These are phyloP conservation scores for Etheostoma perlongum DNA, from an alignment of 2,797 vertebrate genomes.

Conservation along the genomic window DNA sequence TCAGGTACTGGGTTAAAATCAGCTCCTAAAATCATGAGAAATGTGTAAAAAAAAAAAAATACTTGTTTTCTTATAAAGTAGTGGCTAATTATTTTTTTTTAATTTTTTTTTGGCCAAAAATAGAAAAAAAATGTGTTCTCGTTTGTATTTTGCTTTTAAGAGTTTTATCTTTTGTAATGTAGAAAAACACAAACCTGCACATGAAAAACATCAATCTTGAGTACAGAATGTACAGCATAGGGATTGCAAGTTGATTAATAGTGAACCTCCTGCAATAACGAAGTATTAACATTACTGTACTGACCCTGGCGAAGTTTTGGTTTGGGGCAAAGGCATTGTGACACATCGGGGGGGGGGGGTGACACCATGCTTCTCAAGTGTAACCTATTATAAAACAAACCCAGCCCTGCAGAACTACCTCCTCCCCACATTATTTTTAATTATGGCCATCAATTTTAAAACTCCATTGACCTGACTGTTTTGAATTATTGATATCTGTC, in stretches of 20 bases:
- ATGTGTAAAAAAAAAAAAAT: background rate
- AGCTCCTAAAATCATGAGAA: background rate
- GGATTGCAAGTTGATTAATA: conserved; percentile 17
- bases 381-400: conserved; percentile 73
- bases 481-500: conserved; percentile 81
- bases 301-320: conserved; percentile 51
- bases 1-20: background rate
- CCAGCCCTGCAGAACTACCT: conserved; percentile 44
- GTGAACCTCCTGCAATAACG: conserved; percentile 10
- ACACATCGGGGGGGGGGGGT: conserved; percentile 39
- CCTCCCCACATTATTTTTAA: conserved; percentile 68
- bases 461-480: conserved; percentile 64
- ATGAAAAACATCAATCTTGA: background rate
- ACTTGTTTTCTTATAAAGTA: background rate
- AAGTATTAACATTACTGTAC: conserved; percentile 24
- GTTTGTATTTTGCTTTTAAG: background rate
- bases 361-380: conserved; percentile 47
- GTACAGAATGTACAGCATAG: background rate
- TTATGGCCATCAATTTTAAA: conserved; percentile 76
- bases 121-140: background rate
- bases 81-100: background rate
- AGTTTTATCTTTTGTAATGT: background rate
- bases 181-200: background rate
- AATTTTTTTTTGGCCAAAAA: background rate
- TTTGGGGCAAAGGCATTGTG: conserved; percentile 65